Base-by-base conservation (phyloP, 2,113 vertebrate genomes). In the Cyphomyrus plagiostoma region DNA sequence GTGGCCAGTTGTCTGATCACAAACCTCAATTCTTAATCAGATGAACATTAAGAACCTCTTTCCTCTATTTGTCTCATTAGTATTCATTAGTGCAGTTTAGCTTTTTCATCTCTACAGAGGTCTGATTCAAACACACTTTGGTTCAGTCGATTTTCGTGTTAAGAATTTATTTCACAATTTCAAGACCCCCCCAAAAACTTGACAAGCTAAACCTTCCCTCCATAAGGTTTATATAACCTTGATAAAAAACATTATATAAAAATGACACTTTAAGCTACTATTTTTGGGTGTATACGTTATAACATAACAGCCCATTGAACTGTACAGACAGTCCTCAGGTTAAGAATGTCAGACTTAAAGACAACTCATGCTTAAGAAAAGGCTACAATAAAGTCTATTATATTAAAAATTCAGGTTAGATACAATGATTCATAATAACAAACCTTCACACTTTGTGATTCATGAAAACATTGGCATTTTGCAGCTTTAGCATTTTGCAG, bases 151-250 rank as follows among this genome's bases (percentile, higher is more conserved):
- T 80, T 80, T 80, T 80, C 5, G 35, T 42, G 35, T 80, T 19
- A 80, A 80, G 74, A 80, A 80, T 80, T 66, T 70, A 70, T 70
- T 70, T 66, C 62, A 11, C 62, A 70, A 70, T 70, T 70, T 70
- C 62, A 26, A 66, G n/a, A 66, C 62, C 23, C 58, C 50, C 52
- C 52, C 17, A 26, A 26, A 30, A 70, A 70, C 62, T 30, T 30
- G 3, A 70, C 26, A 30, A 26, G 62, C 9, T 42, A 42, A 80
- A 7, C 6, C 6, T 80, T 39, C 35, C 74, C 35, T 42, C 15
- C 13, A 42, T 39, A 42, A 42, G 74, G 35, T 80, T 80, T 80
- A 80, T 80, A 39, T 80, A 42, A 42, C 74, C 74, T 42, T 80
- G 35, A 42, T 35, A 13, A 30, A 15, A 74, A 7, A 19, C 1